Conservation (phyloP, 2,797 vertebrate genomes). For the Heliangelus exortis region DNA sequence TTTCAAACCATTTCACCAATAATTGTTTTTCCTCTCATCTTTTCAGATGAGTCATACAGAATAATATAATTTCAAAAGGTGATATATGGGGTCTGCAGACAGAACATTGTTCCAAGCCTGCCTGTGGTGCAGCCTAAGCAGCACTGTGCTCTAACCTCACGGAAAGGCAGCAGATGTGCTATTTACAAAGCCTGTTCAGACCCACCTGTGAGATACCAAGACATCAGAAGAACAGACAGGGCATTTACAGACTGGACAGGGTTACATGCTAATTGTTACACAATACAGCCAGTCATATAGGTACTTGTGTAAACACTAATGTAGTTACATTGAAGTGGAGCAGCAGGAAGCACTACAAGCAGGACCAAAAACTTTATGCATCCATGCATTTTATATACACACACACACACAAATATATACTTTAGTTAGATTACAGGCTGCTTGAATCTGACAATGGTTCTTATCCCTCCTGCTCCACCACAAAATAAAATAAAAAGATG, state of each 20-base stretch:
- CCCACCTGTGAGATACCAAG: neutral
- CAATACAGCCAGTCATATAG: neutral
- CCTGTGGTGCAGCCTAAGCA: neutral
- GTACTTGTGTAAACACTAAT: neutral
- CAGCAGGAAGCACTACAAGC: neutral
- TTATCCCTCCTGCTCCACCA: neutral
- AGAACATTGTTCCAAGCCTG: neutral
- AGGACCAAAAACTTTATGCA: neutral
- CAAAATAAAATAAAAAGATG: neutral
- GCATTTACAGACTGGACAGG: neutral
- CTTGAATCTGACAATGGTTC: neutral
- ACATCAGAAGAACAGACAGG: neutral
- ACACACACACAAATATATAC: neutral
- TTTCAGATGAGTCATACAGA: neutral
- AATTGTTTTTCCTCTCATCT: neutral
- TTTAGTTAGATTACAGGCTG: neutral
- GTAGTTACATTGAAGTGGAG: neutral
- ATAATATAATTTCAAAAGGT: neutral
- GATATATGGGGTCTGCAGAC: neutral
- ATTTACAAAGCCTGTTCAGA: neutral
- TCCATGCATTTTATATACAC: neutral
- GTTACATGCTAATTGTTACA: neutral
- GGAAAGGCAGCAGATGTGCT: neutral
- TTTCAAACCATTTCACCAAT: neutral
- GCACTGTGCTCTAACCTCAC: neutral